Conservation (phyloP, 2,113 vertebrate genomes). For the Aspidoscelis tigris region DNA sequence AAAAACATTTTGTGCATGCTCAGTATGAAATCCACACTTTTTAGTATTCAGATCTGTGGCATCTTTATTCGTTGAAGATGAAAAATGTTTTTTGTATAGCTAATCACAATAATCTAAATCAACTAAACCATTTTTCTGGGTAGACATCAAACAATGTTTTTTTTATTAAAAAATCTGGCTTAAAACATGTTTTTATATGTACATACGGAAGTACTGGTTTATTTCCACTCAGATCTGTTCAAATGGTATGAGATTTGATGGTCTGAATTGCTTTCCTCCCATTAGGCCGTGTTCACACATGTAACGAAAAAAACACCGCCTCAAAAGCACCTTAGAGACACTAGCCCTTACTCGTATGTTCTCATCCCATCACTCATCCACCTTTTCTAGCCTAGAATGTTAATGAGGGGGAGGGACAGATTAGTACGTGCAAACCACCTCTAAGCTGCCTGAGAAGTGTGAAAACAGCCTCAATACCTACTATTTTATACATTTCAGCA, state of each 20-base stretch:
- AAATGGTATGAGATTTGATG: neutral
- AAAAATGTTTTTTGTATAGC: neutral
- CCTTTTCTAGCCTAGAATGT: too few relatives aligned
- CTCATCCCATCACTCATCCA: too few relatives aligned
- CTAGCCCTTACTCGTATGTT: too few relatives aligned
- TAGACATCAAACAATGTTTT: neutral
- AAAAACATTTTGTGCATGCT: neutral
- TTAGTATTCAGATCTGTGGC: neutral
- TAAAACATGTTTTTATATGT: neutral
- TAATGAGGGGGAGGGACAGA: too few relatives aligned
- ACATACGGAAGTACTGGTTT: neutral
- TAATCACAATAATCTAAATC: neutral
- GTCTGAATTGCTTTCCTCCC: too few relatives aligned
- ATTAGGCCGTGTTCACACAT: too few relatives aligned
- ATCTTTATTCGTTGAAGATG: conserved; percentile 6
- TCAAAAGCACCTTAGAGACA: too few relatives aligned
- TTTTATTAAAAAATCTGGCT: neutral
- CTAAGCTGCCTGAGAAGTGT: too few relatives aligned
- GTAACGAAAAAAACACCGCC: too few relatives aligned
- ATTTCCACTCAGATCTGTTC: neutral
- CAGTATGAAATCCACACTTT: neutral
- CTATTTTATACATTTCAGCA: too few relatives aligned
- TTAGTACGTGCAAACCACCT: too few relatives aligned
- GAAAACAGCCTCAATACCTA: too few relatives aligned
- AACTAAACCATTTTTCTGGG: neutral